These are phyloP conservation scores for Acromyrmex charruanus DNA, from an alignment of 1,140 invertebrate genomes.

Conservation along the genomic window DNA sequence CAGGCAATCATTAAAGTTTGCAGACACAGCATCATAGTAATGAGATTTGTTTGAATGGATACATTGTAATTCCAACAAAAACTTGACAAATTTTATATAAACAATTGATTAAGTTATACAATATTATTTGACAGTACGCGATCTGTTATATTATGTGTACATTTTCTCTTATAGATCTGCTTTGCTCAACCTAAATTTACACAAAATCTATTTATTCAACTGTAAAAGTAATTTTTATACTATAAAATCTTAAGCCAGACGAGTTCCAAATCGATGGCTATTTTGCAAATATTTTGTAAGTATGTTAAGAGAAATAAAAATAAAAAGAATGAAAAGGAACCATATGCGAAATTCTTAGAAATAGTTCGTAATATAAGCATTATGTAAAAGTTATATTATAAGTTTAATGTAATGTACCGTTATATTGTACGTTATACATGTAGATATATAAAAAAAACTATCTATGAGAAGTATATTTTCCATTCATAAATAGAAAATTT, in stretches of 20 bases:
- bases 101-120: background rate
- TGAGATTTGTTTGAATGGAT: constrained; percentile 3
- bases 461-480: constrained; percentile 46
- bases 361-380: constrained; percentile 56
- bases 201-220: constrained; percentile 62
- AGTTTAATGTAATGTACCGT: constrained; percentile 56
- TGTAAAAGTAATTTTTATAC: constrained; percentile 62
- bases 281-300: constrained; percentile 14
- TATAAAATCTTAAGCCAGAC: constrained; percentile 1
- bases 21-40: constrained; percentile 72
- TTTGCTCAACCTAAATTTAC: constrained; percentile 34
- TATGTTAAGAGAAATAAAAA: constrained; percentile 29
- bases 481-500: constrained; percentile 51
- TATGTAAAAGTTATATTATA: constrained; percentile 69
- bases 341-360: constrained; percentile 37
- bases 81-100: background rate
- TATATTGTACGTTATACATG: constrained; percentile 40
- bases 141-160: constrained; percentile 9
- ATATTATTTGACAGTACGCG: background rate
- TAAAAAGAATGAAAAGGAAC: constrained; percentile 8
- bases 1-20: constrained; percentile 78
- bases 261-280: background rate
- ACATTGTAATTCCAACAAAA: constrained; percentile 24
- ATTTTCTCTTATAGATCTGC: constrained; percentile 43
- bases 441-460: constrained; percentile 45